Conservation (phyloP, 2,113 vertebrate genomes). For the Phrynosoma platyrhinos region DNA sequence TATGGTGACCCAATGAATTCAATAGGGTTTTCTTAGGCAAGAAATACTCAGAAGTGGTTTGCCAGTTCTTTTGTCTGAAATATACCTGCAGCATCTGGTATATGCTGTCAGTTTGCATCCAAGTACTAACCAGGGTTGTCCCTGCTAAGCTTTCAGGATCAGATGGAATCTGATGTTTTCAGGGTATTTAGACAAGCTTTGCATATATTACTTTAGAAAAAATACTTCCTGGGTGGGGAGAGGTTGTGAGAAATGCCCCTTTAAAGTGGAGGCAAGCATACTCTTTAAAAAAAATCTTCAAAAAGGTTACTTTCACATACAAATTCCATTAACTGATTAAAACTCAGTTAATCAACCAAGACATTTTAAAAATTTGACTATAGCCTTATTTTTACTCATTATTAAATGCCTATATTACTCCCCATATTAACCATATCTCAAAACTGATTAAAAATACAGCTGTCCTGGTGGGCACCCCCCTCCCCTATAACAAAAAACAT, state of each 20-base stretch:
- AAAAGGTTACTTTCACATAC: background rate
- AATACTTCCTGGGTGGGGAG: background rate
- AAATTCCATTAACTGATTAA: background rate
- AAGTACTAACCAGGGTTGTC: too few species aligned
- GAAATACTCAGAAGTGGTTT: too few species aligned
- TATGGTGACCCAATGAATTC: too few species aligned
- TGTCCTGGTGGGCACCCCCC: too few species aligned
- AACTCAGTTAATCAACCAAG: background rate
- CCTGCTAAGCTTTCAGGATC: too few species aligned
- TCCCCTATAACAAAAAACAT: too few species aligned
- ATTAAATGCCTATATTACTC: background rate
- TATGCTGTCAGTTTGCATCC: too few species aligned
- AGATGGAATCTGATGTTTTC: too few species aligned
- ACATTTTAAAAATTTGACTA: background rate
- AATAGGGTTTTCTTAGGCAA: too few species aligned
- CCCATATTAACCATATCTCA: background rate
- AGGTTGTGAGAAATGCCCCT: background rate
- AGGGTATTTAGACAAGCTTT: background rate
- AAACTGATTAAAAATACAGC: background rate
- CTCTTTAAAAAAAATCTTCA: background rate
- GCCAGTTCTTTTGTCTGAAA: too few species aligned
- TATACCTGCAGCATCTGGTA: too few species aligned
- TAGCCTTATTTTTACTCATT: background rate
- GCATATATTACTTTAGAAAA: background rate
- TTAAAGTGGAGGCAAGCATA: background rate